These are phyloP conservation scores for Megalopta genalis DNA, from an alignment of 1,140 invertebrate genomes.

Conservation along the genomic window DNA sequence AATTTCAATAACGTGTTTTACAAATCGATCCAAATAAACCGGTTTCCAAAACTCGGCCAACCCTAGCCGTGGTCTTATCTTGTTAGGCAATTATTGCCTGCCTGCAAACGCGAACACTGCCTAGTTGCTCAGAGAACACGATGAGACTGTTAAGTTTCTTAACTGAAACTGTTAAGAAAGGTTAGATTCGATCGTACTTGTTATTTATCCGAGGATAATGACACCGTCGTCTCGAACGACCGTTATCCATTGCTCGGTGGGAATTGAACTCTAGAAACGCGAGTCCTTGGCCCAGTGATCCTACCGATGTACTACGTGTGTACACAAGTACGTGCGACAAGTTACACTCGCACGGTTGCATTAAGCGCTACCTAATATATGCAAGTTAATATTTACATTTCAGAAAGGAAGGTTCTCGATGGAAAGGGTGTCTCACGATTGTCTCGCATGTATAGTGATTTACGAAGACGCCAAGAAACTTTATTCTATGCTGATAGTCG, in stretches of 20 bases:
- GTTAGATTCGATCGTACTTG: conserved; percentile 47
- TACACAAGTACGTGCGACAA: not conserved
- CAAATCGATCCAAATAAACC: too few species aligned
- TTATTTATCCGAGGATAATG: conserved; percentile 54
- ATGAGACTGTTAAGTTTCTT: too few species aligned
- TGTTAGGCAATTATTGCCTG: too few species aligned
- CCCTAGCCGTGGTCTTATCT: too few species aligned
- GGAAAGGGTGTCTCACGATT: not conserved
- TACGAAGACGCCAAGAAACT: not conserved
- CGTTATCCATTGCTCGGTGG: conserved; percentile 58
- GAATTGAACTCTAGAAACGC: conserved; percentile 51
- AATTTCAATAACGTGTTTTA: too few species aligned
- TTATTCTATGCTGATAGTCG: too few species aligned
- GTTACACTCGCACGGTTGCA: conserved; percentile 19
- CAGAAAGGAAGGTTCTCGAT: conserved; percentile 26
- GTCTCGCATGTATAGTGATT: not conserved
- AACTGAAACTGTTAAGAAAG: conserved; percentile 9
- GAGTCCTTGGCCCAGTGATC: conserved; percentile 65
- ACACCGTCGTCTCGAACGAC: conserved; percentile 37
- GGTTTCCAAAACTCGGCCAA: too few species aligned
- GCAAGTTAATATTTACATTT: conserved; percentile 44
- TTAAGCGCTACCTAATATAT: conserved; percentile 31
- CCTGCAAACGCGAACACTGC: too few species aligned
- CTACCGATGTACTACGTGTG: conserved; percentile 25
- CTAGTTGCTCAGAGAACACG: too few species aligned